Base-by-base conservation (phyloP, 2,797 vertebrate genomes). In the Manis javanica region DNA sequence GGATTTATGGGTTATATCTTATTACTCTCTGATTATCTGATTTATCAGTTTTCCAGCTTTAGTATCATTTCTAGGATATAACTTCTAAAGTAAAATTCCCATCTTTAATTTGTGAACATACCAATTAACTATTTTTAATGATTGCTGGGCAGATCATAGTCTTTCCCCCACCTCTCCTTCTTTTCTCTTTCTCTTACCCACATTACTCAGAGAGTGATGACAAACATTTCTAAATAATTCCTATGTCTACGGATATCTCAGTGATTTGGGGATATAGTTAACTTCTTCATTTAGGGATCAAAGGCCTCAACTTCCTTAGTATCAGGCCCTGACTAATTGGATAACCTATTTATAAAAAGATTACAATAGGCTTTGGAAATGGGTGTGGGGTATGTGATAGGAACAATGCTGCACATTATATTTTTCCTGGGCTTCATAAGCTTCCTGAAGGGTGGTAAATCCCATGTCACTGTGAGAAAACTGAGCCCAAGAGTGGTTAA, bases 241-340 rank as follows among this genome's bases (percentile, higher is more conserved):
- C 8, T 21, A 23, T 46, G 21, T 9, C 49, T 84, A 83, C 71
- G 7, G 15, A 91, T 34, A 72, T 1, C 26, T 78, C n/a, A 68
- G 9, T 92, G 59, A 42, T 24, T 42, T 82, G 79, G 23, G 5
- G 31, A 92, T 66, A 83, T 2, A 83, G 31, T 46, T 81, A 42
- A 69, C 9, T 34, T 93, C 39, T 85, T 61, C n/a, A 93, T 72
- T 75, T 91, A 46, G 39, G 31, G 83, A 90, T 84, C 49, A 95
- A 85, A 94, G 51, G 5, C 63, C 46, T 19, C 64, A 71, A 46
- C 29, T 51, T 91, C 16, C 55, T 91, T 61, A 88, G 9, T 55
- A 86, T 72, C 26, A 93, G 19, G 0, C 5, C 89, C 8, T 77
- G 29, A 78, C 34, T 42, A 63, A 87, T 1, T 83, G 51, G 79